Percentiles rank a stretch among this genome's conserved stretches.
Conservation (phyloP, 1,140 invertebrate genomes). For the Leptopilina clavipes region DNA sequence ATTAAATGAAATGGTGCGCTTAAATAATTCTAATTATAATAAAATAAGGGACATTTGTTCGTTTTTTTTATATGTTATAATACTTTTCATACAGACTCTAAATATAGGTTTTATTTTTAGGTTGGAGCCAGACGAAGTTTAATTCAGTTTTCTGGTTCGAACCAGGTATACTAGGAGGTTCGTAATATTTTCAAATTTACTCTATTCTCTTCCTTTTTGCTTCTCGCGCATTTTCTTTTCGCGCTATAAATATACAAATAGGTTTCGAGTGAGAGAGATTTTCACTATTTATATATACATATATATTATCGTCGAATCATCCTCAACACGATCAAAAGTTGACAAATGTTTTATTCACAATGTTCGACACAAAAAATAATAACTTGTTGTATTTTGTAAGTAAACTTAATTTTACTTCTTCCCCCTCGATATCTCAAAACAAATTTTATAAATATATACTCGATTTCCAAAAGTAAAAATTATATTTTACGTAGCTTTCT, state of each 20-base stretch:
- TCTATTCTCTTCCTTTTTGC: not conserved
- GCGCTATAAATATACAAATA: not conserved
- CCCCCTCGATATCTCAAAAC: not conserved
- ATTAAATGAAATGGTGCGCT: constrained; percentile 21
- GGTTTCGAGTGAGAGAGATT: not conserved
- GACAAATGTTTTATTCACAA: constrained; percentile 26
- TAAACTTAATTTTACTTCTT: not conserved
- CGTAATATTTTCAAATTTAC: constrained; percentile 43
- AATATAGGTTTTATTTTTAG: constrained; percentile 72
- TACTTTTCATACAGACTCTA: constrained; percentile 49
- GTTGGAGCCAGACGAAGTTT: constrained; percentile 63
- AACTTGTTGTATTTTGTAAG: constrained; percentile 11
- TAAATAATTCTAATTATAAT: constrained; percentile 18
- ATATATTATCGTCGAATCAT: not conserved
- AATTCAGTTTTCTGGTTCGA: constrained; percentile 54
- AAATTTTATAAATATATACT: too few species aligned
- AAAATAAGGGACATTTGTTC: not conserved
- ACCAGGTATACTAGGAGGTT: constrained; percentile 58
- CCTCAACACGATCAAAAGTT: not conserved
- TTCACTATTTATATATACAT: not conserved
- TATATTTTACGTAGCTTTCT: too few species aligned
- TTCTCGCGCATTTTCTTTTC: not conserved
- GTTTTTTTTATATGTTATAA: not conserved
- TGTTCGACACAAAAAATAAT: constrained; percentile 22
- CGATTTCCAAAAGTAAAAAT: too few species aligned